A percentile compares a stretch with the other conserved stretches of the same genome.
These are phyloP conservation scores for Apis dorsata DNA, from an alignment of 1,140 invertebrate species.

Conservation along the genomic window DNA sequence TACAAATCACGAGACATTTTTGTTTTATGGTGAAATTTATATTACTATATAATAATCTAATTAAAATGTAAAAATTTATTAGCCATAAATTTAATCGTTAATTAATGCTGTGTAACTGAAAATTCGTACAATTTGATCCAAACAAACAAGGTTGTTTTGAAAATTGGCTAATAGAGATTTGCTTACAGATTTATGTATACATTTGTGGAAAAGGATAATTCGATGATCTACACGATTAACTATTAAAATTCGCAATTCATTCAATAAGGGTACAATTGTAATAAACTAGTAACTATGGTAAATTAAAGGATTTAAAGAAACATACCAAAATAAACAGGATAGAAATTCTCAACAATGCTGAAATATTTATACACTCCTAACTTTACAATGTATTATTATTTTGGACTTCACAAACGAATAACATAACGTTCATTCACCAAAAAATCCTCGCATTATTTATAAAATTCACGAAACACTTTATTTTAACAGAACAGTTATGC, in stretches of 20 bases:
- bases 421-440: no score
- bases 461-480: no score
- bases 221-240: neutral
- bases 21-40: no score
- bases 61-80: neutral
- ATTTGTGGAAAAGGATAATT: no score
- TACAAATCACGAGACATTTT: neutral
- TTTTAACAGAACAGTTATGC: no score
- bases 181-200: neutral
- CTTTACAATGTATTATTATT: no score
- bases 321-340: neutral
- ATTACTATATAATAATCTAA: neutral
- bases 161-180: neutral
- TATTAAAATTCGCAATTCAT: no score
- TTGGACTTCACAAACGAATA: no score
- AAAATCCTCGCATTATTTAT: no score
- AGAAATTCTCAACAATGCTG: neutral
- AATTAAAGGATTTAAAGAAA: neutral
- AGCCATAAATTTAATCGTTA: no score
- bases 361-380: neutral
- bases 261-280: no score
- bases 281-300: neutral
- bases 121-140: neutral
- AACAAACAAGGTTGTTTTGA: neutral
- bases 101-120: neutral